Percentiles rank a stretch among this genome's conserved stretches.
These are phyloP conservation scores for Apis laboriosa DNA, from an alignment of 1,140 invertebrate genomes.

Conservation along the genomic window DNA sequence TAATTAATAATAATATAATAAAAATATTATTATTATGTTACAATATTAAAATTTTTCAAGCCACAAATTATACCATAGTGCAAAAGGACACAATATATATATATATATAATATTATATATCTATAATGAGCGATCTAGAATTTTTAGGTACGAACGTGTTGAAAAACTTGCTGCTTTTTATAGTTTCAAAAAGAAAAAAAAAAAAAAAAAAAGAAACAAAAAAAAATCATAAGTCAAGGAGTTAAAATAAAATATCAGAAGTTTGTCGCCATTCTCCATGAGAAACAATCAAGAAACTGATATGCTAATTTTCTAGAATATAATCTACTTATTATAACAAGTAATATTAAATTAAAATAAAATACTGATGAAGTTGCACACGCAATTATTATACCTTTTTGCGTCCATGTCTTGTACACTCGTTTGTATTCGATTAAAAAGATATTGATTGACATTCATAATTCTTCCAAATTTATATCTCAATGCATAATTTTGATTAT, in stretches of 20 bases:
- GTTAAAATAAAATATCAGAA: constrained; percentile 8
- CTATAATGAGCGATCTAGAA: too few species aligned
- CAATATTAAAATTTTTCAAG: too few species aligned
- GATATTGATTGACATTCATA: background rate
- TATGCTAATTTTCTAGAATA: background rate
- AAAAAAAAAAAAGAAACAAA: too few species aligned
- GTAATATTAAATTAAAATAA: constrained; percentile 45
- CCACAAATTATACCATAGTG: too few species aligned
- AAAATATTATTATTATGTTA: too few species aligned
- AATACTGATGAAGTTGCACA: constrained; percentile 43
- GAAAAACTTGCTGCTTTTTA: too few species aligned
- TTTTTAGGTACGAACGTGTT: too few species aligned
- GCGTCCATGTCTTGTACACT: background rate
- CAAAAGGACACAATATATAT: too few species aligned
- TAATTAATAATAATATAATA: too few species aligned
- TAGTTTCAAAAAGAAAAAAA: too few species aligned
- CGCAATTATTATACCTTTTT: constrained; percentile 20
- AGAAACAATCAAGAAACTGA: background rate
- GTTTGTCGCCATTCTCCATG: constrained; percentile 9
- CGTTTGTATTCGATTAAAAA: background rate
- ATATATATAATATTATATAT: too few species aligned
- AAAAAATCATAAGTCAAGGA: too few species aligned
- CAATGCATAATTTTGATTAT: background rate
- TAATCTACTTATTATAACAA: constrained; percentile 8
- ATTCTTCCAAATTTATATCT: background rate